Conservation (phyloP, 35 echinoderm and acorn worm genomes). For the Acanthaster planci region DNA sequence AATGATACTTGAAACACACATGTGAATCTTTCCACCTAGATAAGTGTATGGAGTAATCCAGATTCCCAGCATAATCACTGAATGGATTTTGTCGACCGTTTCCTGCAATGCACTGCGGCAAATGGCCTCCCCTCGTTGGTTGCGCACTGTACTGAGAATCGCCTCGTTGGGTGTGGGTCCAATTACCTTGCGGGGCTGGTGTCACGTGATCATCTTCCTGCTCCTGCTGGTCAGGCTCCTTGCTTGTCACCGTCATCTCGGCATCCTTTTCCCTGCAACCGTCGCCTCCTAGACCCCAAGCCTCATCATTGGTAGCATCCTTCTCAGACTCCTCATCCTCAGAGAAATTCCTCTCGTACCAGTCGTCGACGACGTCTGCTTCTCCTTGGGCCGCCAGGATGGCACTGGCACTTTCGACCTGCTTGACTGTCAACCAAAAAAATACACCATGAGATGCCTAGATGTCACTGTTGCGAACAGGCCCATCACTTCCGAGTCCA, state of each 20-base stretch:
- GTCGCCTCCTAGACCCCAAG: background rate
- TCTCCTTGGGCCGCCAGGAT: background rate
- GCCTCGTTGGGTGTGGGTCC: no score
- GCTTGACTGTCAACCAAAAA: background rate
- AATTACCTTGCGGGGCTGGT: background rate
- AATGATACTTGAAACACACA: no score
- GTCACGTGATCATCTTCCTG: background rate
- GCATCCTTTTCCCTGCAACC: background rate
- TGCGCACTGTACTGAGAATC: no score
- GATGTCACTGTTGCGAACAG: background rate
- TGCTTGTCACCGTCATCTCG: background rate
- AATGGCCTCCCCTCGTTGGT: no score
- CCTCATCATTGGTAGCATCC: background rate
- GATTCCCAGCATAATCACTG: no score
- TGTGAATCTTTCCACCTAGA: no score
- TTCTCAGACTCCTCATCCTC: background rate
- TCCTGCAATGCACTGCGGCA: no score
- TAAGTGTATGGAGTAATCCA: no score
- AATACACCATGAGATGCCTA: background rate
- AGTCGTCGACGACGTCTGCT: background rate
- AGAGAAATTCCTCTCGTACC: constrained; percentile 1
- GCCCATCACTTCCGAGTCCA: background rate
- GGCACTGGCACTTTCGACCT: background rate
- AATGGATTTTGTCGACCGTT: no score
- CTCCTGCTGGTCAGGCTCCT: background rate